Conservation (phyloP, 2,113 vertebrate species). For the Anarrhichthys ocellatus region DNA sequence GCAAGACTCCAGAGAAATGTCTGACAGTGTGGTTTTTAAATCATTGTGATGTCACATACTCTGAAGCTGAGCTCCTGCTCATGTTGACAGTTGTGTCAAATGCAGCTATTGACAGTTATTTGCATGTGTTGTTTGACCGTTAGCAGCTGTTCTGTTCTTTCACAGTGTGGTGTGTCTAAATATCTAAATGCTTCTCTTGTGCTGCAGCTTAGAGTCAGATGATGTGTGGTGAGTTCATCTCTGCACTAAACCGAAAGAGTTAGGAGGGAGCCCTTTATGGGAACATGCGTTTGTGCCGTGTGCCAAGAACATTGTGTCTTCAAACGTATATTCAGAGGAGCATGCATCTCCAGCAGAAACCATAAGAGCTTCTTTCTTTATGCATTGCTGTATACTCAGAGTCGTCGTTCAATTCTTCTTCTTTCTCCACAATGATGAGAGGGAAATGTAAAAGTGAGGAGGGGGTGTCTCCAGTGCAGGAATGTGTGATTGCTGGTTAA, state of each 20-base stretch:
- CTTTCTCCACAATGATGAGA: background rate
- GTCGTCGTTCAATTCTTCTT: background rate
- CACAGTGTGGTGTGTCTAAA: constrained; percentile 3
- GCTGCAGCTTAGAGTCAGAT: background rate
- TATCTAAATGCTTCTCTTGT: constrained; percentile 44
- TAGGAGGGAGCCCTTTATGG: background rate
- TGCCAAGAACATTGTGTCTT: background rate
- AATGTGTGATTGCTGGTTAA: background rate
- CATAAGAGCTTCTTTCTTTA: background rate
- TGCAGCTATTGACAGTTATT: background rate
- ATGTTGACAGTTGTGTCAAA: background rate
- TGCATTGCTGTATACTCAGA: background rate
- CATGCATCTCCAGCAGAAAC: background rate
- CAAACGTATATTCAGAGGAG: background rate
- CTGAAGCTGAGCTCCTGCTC: background rate
- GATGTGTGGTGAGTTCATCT: constrained; percentile 4
- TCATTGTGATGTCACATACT: background rate
- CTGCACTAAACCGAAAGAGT: background rate
- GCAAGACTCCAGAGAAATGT: background rate
- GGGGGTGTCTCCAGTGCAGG: background rate
- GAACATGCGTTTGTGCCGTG: background rate
- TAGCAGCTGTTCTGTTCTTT: constrained; percentile 16
- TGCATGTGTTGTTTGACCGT: background rate
- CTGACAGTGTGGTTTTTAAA: background rate
- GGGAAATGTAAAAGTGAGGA: background rate